phyloP scores from a whole-genome alignment of 1,140 invertebrate species.

The Conus betulinus region DNA sequence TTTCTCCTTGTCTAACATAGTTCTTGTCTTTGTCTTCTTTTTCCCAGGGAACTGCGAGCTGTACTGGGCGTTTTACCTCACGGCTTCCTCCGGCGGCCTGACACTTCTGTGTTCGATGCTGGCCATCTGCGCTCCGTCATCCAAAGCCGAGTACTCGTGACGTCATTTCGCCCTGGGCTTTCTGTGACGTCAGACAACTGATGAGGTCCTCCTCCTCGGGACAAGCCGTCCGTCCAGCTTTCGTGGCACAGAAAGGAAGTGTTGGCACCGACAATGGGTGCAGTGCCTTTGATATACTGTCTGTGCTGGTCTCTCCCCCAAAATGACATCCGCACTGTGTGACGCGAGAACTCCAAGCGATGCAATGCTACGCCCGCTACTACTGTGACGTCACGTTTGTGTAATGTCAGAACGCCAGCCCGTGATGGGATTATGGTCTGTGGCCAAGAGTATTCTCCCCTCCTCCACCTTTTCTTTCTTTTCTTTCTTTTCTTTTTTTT shows the following conservation, averaged over 20 bases:
- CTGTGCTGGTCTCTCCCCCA: not conserved
- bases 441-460: no score
- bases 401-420: no score
- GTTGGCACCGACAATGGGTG: not conserved
- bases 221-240: not conserved
- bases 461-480: no score
- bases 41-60: constrained; percentile 80
- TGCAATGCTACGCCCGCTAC: no score
- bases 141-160: constrained; percentile 22
- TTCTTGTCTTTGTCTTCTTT: constrained; percentile 26
- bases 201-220: not conserved
- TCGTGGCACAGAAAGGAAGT: no score
- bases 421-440: no score
- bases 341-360: no score
- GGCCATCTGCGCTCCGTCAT: constrained; percentile 43
- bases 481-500: no score
- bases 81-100: constrained; percentile 43
- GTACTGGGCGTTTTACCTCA: constrained; percentile 81
- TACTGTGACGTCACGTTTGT: no score
- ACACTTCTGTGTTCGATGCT: constrained; percentile 48
- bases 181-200: not conserved
- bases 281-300: not conserved
- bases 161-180: not conserved
- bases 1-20: not conserved
- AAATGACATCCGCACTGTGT: no score